Evolutionary conservation across 2,797 vertebrate species (phyloP).

Genomic region (Sphaeramia orbicularis): DNA sequence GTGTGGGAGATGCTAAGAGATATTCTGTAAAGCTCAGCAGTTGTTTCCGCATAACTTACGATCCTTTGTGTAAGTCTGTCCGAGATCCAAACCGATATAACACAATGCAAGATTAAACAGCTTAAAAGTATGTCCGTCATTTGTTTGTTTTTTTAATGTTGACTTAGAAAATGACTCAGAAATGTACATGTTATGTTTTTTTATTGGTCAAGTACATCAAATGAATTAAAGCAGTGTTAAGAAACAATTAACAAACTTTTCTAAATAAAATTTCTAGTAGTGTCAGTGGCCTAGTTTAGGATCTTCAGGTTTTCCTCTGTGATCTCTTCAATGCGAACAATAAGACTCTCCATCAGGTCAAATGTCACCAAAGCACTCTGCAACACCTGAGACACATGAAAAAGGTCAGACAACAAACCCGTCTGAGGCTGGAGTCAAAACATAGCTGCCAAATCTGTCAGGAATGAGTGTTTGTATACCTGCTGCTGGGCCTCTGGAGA

Average conservation of each 20-base stretch:
- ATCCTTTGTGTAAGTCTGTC: no score
- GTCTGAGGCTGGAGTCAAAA: not conserved
- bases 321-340: conserved; percentile 93
- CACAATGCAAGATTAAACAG: no score
- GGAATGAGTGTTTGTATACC: conserved; percentile 55
- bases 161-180: not conserved
- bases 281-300: conserved; percentile 67
- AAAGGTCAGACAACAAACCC: not conserved
- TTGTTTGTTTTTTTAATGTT: conserved; percentile 5
- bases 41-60: no score
- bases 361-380: conserved; percentile 95
- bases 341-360: conserved; percentile 97
- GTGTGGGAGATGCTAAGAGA: conserved; percentile 90
- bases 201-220: conserved; percentile 6
- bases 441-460: not conserved
- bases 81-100: no score
- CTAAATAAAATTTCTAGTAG: conserved; percentile 48
- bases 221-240: conserved; percentile 13
- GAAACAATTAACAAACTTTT: not conserved
- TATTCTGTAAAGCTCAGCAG: conserved; percentile 54
- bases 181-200: not conserved
- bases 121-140: not conserved
- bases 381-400: conserved; percentile 86
- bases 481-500: conserved; percentile 75
- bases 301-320: conserved; percentile 87